Evolutionary conservation across 2,888 invertebrate genomes (phyloP).

Genomic region (Cybosia mesomella): DNA sequence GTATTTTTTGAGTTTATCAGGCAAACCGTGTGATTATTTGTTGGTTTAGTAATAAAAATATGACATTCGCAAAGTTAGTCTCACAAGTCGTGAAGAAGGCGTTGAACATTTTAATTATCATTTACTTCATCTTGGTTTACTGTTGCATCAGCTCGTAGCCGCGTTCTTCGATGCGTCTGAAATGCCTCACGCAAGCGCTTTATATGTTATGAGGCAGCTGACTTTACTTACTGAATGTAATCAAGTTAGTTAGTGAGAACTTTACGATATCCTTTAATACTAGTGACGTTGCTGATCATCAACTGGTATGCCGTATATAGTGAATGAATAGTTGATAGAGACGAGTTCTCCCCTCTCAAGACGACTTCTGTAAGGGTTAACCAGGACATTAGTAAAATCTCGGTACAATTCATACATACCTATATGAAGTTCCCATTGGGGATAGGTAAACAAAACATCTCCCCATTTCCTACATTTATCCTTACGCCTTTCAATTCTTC

Average conservation of each 20-base stretch:
- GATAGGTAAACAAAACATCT: neutral
- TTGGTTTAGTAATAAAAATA: conserved; percentile 1
- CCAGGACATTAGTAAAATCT: neutral
- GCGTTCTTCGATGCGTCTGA: neutral
- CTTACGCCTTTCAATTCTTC: neutral
- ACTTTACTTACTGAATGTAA: neutral
- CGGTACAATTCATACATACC: neutral
- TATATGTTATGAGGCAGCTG: conserved; percentile 1
- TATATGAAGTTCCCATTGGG: no score
- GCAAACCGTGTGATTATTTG: no score
- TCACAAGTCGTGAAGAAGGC: neutral
- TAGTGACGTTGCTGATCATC: no score
- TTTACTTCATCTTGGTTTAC: conserved; percentile 10
- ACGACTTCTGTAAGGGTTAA: neutral
- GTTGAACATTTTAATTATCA: neutral
- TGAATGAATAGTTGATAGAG: neutral
- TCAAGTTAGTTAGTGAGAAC: conserved; percentile 1
- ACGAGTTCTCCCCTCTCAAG: neutral
- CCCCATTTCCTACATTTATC: no score
- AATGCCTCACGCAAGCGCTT: neutral
- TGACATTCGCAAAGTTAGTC: neutral
- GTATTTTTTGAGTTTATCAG: no score
- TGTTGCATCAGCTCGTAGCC: neutral
- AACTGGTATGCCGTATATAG: neutral
- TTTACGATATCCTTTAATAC: conserved; percentile 2